Percentiles rank a stretch among this genome's conserved stretches.
Conservation (phyloP, 2,888 invertebrate genomes). For the Acrobasis consociella region DNA sequence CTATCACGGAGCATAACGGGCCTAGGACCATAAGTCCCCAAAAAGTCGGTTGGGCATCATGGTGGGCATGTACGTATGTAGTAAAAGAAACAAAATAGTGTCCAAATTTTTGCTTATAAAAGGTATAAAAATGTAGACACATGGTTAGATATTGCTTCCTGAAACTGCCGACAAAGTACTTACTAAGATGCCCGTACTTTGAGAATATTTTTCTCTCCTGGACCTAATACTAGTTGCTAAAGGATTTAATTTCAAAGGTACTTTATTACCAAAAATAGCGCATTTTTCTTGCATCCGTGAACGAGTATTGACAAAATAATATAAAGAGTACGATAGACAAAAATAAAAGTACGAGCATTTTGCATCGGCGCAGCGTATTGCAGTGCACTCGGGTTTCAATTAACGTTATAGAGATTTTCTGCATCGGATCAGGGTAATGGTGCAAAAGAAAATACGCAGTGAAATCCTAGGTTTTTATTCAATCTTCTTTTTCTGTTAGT, state of each 20-base stretch:
- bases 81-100: too few relatives aligned
- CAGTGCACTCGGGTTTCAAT: conserved; percentile 60
- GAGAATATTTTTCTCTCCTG: too few relatives aligned
- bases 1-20: too few relatives aligned
- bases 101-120: too few relatives aligned
- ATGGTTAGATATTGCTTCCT: too few relatives aligned
- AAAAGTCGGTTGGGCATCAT: too few relatives aligned
- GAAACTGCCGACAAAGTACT: too few relatives aligned
- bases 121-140: too few relatives aligned
- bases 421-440: conserved; percentile 52
- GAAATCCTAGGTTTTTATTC: conserved; percentile 28
- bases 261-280: not conserved
- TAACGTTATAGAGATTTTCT: conserved; percentile 67
- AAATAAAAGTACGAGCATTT: conserved; percentile 15
- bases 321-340: conserved; percentile 9
- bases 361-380: conserved; percentile 11
- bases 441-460: conserved; percentile 38
- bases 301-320: conserved; percentile 6
- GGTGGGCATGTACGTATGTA: too few relatives aligned
- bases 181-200: too few relatives aligned
- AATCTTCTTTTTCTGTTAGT: conserved; percentile 30
- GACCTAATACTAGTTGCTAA: not conserved
- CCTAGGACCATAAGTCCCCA: too few relatives aligned
- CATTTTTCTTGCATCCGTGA: not conserved
- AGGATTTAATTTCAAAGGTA: not conserved